Percentiles rank a stretch among this genome's conserved stretches.
Evolutionary conservation across 2,888 invertebrate genomes (phyloP).

Genomic region (Rugalucina vietnamica): DNA sequence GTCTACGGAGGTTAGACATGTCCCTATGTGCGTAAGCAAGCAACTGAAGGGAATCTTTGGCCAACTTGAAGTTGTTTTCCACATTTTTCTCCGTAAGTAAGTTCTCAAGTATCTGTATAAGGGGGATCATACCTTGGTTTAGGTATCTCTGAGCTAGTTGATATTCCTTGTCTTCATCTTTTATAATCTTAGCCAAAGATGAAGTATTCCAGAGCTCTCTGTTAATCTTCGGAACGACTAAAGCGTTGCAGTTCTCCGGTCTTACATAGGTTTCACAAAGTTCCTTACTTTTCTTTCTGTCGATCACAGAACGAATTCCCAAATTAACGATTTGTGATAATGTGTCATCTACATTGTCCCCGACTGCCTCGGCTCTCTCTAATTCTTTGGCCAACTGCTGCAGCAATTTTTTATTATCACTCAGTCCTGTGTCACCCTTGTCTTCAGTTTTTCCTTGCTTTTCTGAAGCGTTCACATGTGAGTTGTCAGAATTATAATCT

Average conservation of each 20-base stretch:
- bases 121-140: not conserved
- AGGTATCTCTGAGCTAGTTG: not conserved
- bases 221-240: slow-evolving; percentile 6
- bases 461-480: not conserved
- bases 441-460: not conserved
- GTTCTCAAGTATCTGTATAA: not conserved
- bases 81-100: not conserved
- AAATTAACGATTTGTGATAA: not conserved
- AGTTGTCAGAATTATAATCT: not conserved
- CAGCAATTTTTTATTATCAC: not conserved
- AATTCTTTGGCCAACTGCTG: not conserved
- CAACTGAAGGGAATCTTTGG: slow-evolving; percentile 3
- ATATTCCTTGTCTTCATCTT: not conserved
- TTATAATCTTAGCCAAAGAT: not conserved
- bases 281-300: not conserved
- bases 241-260: slow-evolving; percentile 14
- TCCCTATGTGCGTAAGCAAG: slow-evolving; percentile 28
- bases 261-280: not conserved
- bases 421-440: too few species aligned
- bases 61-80: not conserved
- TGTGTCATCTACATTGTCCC: not conserved
- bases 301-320: not conserved
- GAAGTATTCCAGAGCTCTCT: slow-evolving; percentile 9
- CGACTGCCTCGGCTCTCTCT: not conserved
- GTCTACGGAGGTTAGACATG: not conserved